These are phyloP conservation scores for Montipora foliosa DNA, from an alignment of 64 coral and sea anemone species.

Conservation along the genomic window DNA sequence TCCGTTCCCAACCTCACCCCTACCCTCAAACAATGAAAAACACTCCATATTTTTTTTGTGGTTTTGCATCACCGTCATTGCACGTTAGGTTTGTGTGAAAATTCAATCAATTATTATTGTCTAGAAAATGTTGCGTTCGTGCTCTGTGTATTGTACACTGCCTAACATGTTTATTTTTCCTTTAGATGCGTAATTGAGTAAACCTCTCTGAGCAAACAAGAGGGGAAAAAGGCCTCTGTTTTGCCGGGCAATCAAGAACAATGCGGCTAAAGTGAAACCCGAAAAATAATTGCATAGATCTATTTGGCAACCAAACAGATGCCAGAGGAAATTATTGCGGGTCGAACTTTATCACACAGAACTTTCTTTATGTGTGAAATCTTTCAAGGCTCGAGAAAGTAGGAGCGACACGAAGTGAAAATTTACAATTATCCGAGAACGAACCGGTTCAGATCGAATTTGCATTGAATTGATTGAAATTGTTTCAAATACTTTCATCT, in stretches of 20 bases:
- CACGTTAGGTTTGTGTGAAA: not conserved
- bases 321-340: not conserved
- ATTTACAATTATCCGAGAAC: not conserved
- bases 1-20: too few relatives aligned
- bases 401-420: not conserved
- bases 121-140: too few relatives aligned
- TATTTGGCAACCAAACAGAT: slow-evolving; percentile 19
- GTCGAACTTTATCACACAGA: not conserved
- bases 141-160: not conserved
- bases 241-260: slow-evolving; percentile 24
- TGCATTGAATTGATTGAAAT: not conserved
- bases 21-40: too few relatives aligned
- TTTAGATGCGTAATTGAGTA: not conserved
- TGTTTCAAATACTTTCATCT: slow-evolving; percentile 38
- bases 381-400: too few relatives aligned
- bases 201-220: not conserved
- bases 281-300: slow-evolving; percentile 24
- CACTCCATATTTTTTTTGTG: too few relatives aligned
- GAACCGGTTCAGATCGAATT: not conserved
- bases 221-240: not conserved
- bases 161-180: slow-evolving; percentile 18
- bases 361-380: not conserved
- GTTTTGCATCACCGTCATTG: not conserved
- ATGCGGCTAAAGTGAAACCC: not conserved
- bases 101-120: too few relatives aligned